Conservation (phyloP, 2,113 vertebrate genomes). For the Cairina moschata region DNA sequence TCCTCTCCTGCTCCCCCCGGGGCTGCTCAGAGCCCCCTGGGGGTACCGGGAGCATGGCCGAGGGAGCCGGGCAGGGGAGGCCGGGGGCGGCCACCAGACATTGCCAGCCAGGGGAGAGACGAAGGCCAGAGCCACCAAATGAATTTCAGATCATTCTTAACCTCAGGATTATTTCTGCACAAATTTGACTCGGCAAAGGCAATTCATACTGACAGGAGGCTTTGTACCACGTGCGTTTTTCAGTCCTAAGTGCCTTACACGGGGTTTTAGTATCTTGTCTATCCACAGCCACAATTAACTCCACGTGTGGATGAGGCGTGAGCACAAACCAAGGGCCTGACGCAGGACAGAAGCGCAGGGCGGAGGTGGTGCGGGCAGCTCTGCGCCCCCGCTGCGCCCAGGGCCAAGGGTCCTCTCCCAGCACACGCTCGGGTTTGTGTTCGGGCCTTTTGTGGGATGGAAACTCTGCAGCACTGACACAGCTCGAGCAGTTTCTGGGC, state of each 20-base stretch:
- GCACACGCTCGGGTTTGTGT: not conserved
- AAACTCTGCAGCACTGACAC: not conserved
- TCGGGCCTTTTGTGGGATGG: not conserved
- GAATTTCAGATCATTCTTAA: not conserved
- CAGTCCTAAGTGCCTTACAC: accelerated
- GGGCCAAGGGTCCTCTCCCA: not conserved
- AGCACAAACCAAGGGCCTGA: not conserved
- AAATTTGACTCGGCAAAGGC: accelerated
- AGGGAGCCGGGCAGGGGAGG: accelerated
- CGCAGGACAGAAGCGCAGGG: not conserved
- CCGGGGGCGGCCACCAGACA: not conserved
- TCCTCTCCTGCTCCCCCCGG: not conserved
- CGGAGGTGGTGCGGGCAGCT: too few relatives aligned
- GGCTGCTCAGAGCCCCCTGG: too few relatives aligned
- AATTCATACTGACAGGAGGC: not conserved
- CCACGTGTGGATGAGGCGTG: not conserved
- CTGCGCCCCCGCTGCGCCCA: too few relatives aligned
- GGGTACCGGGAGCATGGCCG: accelerated
- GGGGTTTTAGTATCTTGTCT: not conserved
- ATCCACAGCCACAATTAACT: not conserved
- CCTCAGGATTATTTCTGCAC: not conserved
- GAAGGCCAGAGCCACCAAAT: not conserved
- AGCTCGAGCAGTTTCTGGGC: not conserved
- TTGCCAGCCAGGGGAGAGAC: not conserved
- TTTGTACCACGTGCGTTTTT: not conserved